A percentile compares a stretch with the other conserved stretches of the same genome.
Conservation (phyloP, 2,888 invertebrate species). For the Drosophila borealis region DNA sequence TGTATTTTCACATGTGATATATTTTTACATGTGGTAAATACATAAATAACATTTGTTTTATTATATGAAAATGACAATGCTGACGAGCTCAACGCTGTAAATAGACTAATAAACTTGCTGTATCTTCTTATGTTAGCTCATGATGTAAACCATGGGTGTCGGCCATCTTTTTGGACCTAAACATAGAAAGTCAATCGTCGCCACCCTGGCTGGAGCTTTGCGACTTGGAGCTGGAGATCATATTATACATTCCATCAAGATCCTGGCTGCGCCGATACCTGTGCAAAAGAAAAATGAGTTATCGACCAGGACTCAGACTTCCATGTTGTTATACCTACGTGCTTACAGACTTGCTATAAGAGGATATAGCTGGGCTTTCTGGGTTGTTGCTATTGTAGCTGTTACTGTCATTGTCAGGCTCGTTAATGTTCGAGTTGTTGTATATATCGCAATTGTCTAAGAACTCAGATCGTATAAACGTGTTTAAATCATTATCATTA, state of each 20-base stretch:
- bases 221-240: slow-evolving; percentile 84
- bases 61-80: no score
- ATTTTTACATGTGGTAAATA: no score
- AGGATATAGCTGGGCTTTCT: slow-evolving; percentile 83
- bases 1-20: no score
- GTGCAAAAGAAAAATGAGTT: not conserved
- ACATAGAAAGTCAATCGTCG: slow-evolving; percentile 62
- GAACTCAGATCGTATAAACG: slow-evolving; percentile 91
- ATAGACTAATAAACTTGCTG: no score
- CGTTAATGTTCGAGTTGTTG: slow-evolving; percentile 73
- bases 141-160: no score
- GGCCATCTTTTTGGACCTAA: slow-evolving; percentile 70
- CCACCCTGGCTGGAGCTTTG: slow-evolving; percentile 82
- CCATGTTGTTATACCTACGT: slow-evolving; percentile 76
- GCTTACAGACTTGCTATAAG: slow-evolving; percentile 86
- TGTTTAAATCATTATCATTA: slow-evolving; percentile 88
- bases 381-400: slow-evolving; percentile 82
- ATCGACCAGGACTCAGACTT: not conserved
- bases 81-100: no score
- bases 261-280: slow-evolving; percentile 86
- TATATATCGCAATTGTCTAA: slow-evolving; percentile 87
- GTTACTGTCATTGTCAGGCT: slow-evolving; percentile 82
- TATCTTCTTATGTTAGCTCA: no score
- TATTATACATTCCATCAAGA: slow-evolving; percentile 86
- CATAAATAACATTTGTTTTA: no score